Conservation (phyloP, 2,797 vertebrate genomes). For the Hydrocynus forskahlii region DNA sequence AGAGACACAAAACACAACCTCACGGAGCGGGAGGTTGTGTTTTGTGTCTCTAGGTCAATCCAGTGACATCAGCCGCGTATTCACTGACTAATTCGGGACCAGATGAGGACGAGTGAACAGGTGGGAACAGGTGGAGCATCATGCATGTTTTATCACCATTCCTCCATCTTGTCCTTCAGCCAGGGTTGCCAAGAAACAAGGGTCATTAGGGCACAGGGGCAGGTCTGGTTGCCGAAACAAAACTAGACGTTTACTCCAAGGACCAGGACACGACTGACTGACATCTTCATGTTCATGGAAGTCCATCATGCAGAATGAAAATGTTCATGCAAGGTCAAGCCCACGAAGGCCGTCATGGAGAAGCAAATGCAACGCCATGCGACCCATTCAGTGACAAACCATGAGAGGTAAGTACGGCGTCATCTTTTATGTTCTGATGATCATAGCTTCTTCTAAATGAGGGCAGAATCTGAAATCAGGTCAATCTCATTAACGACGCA, state of each 20-base stretch:
- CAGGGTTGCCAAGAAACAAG: constrained; percentile 44
- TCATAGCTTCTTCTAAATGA: not conserved
- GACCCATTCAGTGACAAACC: constrained; percentile 62
- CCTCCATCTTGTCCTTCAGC: constrained; percentile 21
- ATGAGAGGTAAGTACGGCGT: constrained; percentile 72
- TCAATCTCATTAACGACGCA: not conserved
- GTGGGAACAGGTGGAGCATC: constrained; percentile 43
- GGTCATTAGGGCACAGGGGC: constrained; percentile 13
- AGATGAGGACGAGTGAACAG: too few relatives aligned
- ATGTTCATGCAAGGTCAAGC: constrained; percentile 12
- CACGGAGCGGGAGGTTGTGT: too few relatives aligned
- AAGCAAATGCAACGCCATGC: constrained; percentile 53
- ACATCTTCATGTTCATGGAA: not conserved
- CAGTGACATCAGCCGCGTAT: too few relatives aligned
- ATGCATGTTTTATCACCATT: constrained; percentile 58
- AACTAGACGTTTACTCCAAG: not conserved
- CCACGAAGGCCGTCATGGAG: constrained; percentile 16
- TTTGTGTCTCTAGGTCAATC: too few relatives aligned
- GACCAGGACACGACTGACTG: not conserved
- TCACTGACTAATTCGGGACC: too few relatives aligned
- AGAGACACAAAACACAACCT: too few relatives aligned
- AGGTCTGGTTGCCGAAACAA: constrained; percentile 21
- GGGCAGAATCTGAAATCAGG: constrained; percentile 6
- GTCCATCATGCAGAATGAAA: not conserved
- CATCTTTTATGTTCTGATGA: not conserved